Evolutionary conservation across 2,888 invertebrate species (phyloP), one percentile per base, ranked within the genome.

Genomic region (Peribatodes rhomboidaria): DNA sequence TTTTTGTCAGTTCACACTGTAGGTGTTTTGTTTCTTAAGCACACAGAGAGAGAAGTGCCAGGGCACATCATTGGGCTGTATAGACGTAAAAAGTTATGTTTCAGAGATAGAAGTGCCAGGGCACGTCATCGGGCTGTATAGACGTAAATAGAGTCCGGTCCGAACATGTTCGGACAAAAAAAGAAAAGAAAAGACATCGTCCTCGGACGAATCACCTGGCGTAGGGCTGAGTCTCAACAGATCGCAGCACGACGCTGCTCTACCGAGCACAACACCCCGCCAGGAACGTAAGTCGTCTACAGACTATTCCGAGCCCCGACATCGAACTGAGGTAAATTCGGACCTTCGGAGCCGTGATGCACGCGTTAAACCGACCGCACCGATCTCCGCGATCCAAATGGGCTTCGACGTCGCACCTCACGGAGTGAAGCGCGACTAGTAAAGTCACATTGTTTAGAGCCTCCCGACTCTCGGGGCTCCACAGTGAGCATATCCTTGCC

Each of bases 281-380:
- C 94, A 89, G 90, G 93, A 90, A 94, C 88, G 83, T 86, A 94
- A 93, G 94, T 94, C 94, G 94, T 94, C 90, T 94, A 86, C 94
- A 94, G 89, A 94, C 92, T 94, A 94, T 94, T 94, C 94, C 87
- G 90, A 93, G 91, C 91, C 88, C 89, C 90, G 86, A 90, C 93
- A 88, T 89, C 90, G 88, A 88, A 88, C 85, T 86, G 80, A 79
- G 75, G 64, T 79, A 77, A 67, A 47, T 77, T 72, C 64, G 72
- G 62, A 74, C 67, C 76, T 71, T 73, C 75, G 73, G 76, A 77
- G 80, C 78, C 81, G 56, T 79, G 75, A n/a, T n/a, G 68, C 70
- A 74, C 75, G 71, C 74, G 75, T 61, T 71, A 77, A 83, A 67
- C 80, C 78, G 84, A 74, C 67, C 79, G 79, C 82, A 81, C 77